Base-by-base conservation (phyloP, 35 echinoderm and acorn worm species). In the Antedon bifida region DNA sequence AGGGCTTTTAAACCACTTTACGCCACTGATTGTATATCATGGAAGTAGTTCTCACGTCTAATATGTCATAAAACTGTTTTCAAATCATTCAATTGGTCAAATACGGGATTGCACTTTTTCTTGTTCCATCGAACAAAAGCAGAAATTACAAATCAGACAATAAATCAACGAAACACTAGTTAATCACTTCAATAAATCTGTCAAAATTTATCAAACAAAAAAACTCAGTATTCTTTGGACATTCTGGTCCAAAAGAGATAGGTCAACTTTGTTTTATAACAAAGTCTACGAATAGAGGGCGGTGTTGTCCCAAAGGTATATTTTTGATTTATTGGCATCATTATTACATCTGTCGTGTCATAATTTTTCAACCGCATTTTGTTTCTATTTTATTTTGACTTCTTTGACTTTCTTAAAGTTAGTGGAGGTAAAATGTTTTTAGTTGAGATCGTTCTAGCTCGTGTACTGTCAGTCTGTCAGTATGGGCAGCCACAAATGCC, bases 301-400 rank as follows among this genome's bases (percentile, higher is more conserved):
- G 51, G 1, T 64, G 51, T 64, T 11, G 1, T 64, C 51, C 51
- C 51, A 64, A 21, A 26, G 5, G 51, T 64, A 64, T 2, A 2
- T 8, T 64, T 42, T 14, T 64, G 51, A 64, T 64, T 64, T 64
- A 64, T 64, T 26, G 23, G 26, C 51, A 7, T 64, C 51, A 2
- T 64, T 21, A 64, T 64, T 64, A 64, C 51, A 64, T 12, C 51
- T 64, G 51, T 64, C 9, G 19, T 16, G 51, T 64, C 51, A 26
- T 64, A 64, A 64, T 64, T 64, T 42, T 64, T 64, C 51, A 64
- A 64, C 26, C 26, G 51, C 7, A 1, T 64, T 64, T 7, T 12
- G 26, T 64, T 64, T 64, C 51, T 64, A 64, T 64, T 64, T 64
- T 64, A 64, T 64, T 64, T 64, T 64, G 51, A 64, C 51, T 64